Conservation (phyloP, 2,888 invertebrate species). For the Cactoblastis cactorum region DNA sequence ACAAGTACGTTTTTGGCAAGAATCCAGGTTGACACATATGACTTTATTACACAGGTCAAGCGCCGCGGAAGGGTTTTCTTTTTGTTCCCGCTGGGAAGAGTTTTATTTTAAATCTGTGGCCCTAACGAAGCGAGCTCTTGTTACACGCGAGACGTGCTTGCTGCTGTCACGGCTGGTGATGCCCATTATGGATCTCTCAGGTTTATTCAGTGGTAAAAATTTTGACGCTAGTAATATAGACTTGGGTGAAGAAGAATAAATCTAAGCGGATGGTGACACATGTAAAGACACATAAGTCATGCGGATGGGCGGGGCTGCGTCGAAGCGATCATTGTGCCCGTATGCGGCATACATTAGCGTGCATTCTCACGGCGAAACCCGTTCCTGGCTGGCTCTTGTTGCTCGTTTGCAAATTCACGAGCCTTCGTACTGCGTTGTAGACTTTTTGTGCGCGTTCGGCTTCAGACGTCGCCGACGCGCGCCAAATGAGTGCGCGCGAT, state of each 20-base stretch:
- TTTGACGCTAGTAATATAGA: conserved; percentile 20
- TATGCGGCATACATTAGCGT: conserved; percentile 56
- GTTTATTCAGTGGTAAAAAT: neutral
- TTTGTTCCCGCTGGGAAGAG: conserved; percentile 59
- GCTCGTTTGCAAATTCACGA: conserved; percentile 63
- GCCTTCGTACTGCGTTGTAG: conserved; percentile 52
- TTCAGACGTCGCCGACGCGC: conserved; percentile 50
- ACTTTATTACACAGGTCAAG: conserved; percentile 52
- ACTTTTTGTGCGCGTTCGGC: conserved; percentile 54
- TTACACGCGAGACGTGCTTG: conserved; percentile 48
- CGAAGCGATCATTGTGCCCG: conserved; percentile 44
- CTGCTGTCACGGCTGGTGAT: conserved; percentile 42
- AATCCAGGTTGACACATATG: conserved; percentile 26
- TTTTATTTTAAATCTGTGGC: conserved; percentile 74
- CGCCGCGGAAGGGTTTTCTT: conserved; percentile 53
- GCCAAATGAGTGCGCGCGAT: conserved; percentile 41
- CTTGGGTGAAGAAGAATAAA: conserved; percentile 26
- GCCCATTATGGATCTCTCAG: neutral
- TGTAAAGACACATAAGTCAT: conserved; percentile 44
- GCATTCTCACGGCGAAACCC: conserved; percentile 64
- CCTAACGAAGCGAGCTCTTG: conserved; percentile 70
- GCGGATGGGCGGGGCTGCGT: conserved; percentile 29
- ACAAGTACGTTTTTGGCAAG: conserved; percentile 39
- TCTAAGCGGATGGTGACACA: conserved; percentile 34
- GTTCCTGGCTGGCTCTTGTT: conserved; percentile 54